Conservation (phyloP, 2,888 invertebrate species). For the Acrobasis repandana region DNA sequence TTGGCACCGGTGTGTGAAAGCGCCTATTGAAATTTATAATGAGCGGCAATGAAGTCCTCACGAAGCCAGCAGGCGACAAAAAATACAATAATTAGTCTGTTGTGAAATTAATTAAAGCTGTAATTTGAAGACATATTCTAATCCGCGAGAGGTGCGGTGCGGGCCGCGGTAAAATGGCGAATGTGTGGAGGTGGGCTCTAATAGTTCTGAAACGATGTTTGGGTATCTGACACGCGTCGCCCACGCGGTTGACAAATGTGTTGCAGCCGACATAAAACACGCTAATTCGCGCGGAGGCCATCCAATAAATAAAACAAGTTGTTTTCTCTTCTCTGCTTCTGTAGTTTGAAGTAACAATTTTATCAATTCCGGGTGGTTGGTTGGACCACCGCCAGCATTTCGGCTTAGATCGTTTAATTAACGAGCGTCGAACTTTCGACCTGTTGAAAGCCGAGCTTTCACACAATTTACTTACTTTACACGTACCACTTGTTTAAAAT, state of each 20-base stretch:
- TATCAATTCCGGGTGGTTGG: constrained; percentile 67
- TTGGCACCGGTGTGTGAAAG: constrained; percentile 60
- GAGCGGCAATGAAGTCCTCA: constrained; percentile 67
- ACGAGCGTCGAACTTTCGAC: constrained; percentile 80
- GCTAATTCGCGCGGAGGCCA: constrained; percentile 56
- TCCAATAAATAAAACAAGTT: constrained; percentile 53
- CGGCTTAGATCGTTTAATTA: constrained; percentile 80
- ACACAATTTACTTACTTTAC: constrained; percentile 66
- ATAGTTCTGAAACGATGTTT: constrained; percentile 48
- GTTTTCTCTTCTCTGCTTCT: constrained; percentile 55
- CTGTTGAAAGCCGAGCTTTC: constrained; percentile 78
- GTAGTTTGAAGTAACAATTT: constrained; percentile 67
- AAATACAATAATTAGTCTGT: constrained; percentile 61
- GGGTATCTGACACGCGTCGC: constrained; percentile 41
- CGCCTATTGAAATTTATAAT: constrained; percentile 59
- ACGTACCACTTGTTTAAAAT: constrained; percentile 55
- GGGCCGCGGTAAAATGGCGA: constrained; percentile 48
- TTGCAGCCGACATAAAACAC: constrained; percentile 51
- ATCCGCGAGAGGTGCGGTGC: constrained; percentile 44
- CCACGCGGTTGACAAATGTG: constrained; percentile 56
- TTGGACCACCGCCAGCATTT: constrained; percentile 70
- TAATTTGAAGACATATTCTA: constrained; percentile 58
- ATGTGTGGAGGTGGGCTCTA: constrained; percentile 56
- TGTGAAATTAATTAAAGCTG: constrained; percentile 61
- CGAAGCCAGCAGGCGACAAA: constrained; percentile 51